phyloP scores from a whole-genome alignment of 2,113 vertebrate genomes.

The Asarcornis scutulata region DNA sequence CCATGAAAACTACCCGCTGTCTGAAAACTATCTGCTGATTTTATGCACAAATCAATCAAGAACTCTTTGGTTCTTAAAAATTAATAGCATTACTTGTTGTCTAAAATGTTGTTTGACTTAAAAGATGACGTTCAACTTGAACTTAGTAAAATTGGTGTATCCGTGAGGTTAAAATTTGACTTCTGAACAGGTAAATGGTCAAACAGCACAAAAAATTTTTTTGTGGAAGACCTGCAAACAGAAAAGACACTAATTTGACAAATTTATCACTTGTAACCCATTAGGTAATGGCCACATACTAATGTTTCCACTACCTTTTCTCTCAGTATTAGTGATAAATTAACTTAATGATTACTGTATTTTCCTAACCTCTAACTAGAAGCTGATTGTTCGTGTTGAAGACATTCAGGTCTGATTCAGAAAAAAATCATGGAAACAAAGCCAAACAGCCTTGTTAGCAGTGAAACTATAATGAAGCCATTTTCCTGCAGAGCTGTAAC shows the following conservation, averaged over 20 bases:
- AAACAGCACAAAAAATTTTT: not conserved
- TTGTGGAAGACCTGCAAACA: not conserved
- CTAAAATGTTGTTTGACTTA: not conserved
- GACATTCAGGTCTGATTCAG: not conserved
- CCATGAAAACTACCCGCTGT: not conserved
- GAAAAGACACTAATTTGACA: not conserved
- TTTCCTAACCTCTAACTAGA: slow-evolving; percentile 10
- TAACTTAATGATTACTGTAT: not conserved
- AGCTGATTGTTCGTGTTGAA: not conserved
- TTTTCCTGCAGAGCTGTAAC: not conserved
- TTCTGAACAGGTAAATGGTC: not conserved
- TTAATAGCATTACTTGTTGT: not conserved
- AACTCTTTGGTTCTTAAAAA: not conserved
- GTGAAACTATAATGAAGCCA: not conserved
- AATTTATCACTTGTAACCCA: not conserved
- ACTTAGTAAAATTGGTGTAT: not conserved
- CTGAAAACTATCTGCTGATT: too few species aligned
- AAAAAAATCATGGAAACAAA: not conserved
- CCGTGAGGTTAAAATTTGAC: not conserved
- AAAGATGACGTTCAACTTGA: not conserved
- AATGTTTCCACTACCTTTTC: not conserved
- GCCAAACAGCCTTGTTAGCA: not conserved
- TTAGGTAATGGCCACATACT: not conserved
- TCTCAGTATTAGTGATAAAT: not conserved
- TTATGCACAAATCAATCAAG: not conserved